A percentile compares a stretch with the other conserved stretches of the same genome.
Evolutionary conservation across 1,140 invertebrate species (phyloP).

Genomic region (Octopus sinensis): DNA sequence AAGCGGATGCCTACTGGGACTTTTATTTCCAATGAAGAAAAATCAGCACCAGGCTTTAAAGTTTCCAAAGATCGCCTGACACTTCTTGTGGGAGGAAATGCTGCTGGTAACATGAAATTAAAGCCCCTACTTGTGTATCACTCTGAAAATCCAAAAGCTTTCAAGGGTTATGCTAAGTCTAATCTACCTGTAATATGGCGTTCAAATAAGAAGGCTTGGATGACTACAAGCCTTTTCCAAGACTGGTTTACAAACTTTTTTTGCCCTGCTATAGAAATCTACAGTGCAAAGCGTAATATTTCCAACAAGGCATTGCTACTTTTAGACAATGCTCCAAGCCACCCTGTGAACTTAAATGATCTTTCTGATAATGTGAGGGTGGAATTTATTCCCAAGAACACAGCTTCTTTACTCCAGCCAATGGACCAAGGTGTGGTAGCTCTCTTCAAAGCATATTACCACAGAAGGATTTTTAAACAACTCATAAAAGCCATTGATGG

Average conservation of each 20-base stretch:
- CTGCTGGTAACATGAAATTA: slow-evolving; percentile 2
- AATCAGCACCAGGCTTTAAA: neutral
- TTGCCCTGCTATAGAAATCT: slow-evolving; percentile 24
- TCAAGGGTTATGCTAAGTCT: neutral
- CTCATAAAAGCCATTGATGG: slow-evolving; percentile 10
- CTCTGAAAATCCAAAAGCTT: neutral
- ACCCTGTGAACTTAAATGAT: slow-evolving; percentile 26
- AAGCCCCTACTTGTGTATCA: neutral
- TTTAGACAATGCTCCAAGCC: slow-evolving; percentile 34
- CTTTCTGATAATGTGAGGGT: slow-evolving; percentile 22
- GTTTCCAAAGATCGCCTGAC: neutral
- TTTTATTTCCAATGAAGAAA: neutral
- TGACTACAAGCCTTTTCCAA: slow-evolving; percentile 24
- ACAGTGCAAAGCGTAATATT: slow-evolving; percentile 25
- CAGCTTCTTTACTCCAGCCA: slow-evolving; percentile 28
- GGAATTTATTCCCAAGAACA: slow-evolving; percentile 28
- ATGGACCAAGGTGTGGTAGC: slow-evolving; percentile 31
- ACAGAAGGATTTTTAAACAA: slow-evolving; percentile 11
- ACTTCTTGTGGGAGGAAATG: neutral
- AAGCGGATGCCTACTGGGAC: neutral
- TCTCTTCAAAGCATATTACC: slow-evolving; percentile 29
- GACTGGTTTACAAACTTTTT: slow-evolving; percentile 28
- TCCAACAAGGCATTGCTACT: slow-evolving; percentile 29
- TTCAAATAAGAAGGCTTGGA: slow-evolving; percentile 13
- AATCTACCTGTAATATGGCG: neutral